Evolutionary conservation across 1,140 invertebrate species (phyloP).

Genomic region (Platyscapa corneri): DNA sequence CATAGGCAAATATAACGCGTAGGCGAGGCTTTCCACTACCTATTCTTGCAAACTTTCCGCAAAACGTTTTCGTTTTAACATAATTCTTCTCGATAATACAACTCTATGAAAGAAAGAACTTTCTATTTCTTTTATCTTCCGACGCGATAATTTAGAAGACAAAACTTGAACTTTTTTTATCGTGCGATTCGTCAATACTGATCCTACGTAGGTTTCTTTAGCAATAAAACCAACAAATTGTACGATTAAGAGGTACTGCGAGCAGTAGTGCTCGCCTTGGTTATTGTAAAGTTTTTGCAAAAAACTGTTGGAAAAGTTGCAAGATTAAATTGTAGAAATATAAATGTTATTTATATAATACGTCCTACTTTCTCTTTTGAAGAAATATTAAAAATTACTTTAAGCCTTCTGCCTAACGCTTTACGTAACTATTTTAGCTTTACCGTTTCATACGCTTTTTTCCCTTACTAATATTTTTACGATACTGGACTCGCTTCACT

Average conservation of each 20-base stretch:
- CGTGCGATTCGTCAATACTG: background rate
- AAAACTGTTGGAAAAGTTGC: background rate
- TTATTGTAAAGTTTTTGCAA: background rate
- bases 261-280: background rate
- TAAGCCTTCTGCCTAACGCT: background rate
- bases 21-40: too few relatives aligned
- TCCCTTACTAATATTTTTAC: background rate
- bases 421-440: constrained; percentile 20
- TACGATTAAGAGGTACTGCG: background rate
- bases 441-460: background rate
- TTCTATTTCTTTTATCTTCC: background rate
- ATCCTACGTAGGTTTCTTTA: background rate
- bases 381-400: constrained; percentile 2
- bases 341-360: constrained; percentile 5
- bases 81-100: background rate
- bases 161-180: background rate
- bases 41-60: background rate
- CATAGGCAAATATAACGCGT: too few relatives aligned
- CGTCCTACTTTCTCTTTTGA: constrained; percentile 13
- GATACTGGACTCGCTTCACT: too few relatives aligned
- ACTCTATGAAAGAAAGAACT: background rate
- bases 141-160: background rate
- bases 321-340: background rate
- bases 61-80: background rate
- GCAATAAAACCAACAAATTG: too few relatives aligned